A percentile compares a stretch with the other conserved stretches of the same genome.
phyloP scores from a whole-genome alignment of 1,140 invertebrate genomes.

The Drosophila bocki region DNA sequence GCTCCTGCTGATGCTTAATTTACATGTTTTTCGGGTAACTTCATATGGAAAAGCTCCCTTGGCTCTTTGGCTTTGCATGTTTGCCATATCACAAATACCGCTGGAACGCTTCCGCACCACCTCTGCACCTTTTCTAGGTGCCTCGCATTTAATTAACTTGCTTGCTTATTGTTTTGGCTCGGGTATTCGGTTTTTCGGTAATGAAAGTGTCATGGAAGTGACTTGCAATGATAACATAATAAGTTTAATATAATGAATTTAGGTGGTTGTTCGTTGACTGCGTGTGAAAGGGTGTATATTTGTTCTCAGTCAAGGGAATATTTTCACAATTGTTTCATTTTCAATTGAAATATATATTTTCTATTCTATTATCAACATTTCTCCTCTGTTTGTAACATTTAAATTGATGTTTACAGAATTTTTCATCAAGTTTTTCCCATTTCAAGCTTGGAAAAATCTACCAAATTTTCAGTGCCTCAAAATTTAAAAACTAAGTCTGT shows the following conservation, averaged over 20 bases:
- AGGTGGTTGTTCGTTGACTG: slow-evolving; percentile 38
- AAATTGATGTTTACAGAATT: not conserved
- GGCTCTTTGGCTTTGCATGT: slow-evolving; percentile 52
- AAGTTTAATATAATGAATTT: slow-evolving; percentile 60
- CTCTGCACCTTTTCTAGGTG: slow-evolving; percentile 63
- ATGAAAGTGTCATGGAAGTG: slow-evolving; percentile 61
- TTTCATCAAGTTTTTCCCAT: not conserved
- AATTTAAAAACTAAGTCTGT: slow-evolving; percentile 2
- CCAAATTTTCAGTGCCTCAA: not conserved
- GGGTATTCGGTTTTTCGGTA: slow-evolving; percentile 11
- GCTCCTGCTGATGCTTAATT: slow-evolving; percentile 46
- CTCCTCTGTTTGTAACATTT: not conserved
- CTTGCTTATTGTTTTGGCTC: slow-evolving; percentile 21
- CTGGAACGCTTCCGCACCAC: slow-evolving; percentile 9
- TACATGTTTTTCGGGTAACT: slow-evolving; percentile 62
- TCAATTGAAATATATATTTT: not conserved
- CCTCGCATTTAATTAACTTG: slow-evolving; percentile 77
- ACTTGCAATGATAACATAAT: slow-evolving; percentile 76
- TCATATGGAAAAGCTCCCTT: slow-evolving; percentile 52
- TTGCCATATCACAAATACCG: slow-evolving; percentile 29
- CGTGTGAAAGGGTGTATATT: slow-evolving; percentile 5
- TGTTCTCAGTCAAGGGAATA: too few species aligned
- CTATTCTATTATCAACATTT: not conserved
- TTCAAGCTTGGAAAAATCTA: not conserved
- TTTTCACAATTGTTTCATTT: not conserved